Evolutionary conservation across 2,888 invertebrate genomes (phyloP).

Genomic region (Corythucha ciliata): DNA sequence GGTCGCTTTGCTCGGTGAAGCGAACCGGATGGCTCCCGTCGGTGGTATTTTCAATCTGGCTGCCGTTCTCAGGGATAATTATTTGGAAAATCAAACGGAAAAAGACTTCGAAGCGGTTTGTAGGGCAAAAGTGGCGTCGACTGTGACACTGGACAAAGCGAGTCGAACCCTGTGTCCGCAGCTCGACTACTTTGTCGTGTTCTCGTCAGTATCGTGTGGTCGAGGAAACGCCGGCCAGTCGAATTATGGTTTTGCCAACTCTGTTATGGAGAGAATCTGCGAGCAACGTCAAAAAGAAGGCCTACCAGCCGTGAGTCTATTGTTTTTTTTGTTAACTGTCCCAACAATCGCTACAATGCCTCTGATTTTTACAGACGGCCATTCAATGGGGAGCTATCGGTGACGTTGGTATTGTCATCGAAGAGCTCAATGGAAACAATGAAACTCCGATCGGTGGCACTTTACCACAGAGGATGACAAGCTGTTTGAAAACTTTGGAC

Average conservation of each 20-base stretch:
- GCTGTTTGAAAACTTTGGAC: constrained; percentile 82
- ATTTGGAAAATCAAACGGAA: constrained; percentile 75
- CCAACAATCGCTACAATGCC: not conserved
- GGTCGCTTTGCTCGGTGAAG: constrained; percentile 40
- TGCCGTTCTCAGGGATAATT: constrained; percentile 73
- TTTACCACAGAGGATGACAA: constrained; percentile 88
- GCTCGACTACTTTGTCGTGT: constrained; percentile 87
- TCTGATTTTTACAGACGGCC: constrained; percentile 47
- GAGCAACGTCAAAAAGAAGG: constrained; percentile 75
- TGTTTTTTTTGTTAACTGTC: constrained; percentile 1
- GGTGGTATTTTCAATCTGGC: constrained; percentile 87
- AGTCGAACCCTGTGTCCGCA: constrained; percentile 68
- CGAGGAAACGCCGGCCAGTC: constrained; percentile 93
- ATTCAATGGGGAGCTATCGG: constrained; percentile 99
- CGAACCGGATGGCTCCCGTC: constrained; percentile 44
- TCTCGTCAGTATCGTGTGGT: constrained; percentile 94
- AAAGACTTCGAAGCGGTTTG: constrained; percentile 72
- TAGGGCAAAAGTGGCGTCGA: constrained; percentile 77
- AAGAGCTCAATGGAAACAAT: constrained; percentile 81
- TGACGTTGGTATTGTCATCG: constrained; percentile 87
- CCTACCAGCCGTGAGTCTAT: constrained; percentile 55
- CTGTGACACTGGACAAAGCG: constrained; percentile 68
- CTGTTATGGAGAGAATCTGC: constrained; percentile 91
- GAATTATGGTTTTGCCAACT: constrained; percentile 96
- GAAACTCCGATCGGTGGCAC: constrained; percentile 91